Conservation (phyloP, 2,888 invertebrate species). For the Perithous albicinctus region DNA sequence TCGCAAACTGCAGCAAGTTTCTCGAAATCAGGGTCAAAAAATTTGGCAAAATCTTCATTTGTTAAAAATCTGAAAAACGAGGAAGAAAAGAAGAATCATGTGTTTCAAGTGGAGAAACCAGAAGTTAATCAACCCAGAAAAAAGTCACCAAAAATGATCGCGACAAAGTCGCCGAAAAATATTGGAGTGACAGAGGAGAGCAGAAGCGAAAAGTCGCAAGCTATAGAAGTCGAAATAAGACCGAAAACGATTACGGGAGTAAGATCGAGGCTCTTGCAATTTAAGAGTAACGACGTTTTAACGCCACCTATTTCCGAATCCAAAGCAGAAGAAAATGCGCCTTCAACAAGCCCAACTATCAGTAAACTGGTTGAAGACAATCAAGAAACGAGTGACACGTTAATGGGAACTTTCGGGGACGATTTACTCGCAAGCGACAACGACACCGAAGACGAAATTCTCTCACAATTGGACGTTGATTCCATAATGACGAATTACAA, state of each 20-base stretch:
- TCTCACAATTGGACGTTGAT: conserved; percentile 80
- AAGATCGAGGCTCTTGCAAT: conserved; percentile 47
- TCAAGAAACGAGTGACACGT: not conserved
- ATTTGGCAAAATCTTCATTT: not conserved
- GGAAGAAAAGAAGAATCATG: not conserved
- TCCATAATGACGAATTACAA: conserved; percentile 69
- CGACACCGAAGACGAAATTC: conserved; percentile 78
- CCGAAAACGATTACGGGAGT: conserved; percentile 7
- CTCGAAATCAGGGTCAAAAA: not conserved
- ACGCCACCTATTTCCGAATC: conserved; percentile 27
- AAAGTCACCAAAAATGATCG: not conserved
- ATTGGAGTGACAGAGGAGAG: not conserved
- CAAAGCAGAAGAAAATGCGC: not conserved
- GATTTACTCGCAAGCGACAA: conserved; percentile 67
- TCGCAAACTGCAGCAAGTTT: conserved; percentile 28
- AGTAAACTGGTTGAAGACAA: not conserved
- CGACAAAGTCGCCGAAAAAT: not conserved
- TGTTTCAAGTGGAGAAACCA: not conserved
- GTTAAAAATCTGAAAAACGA: not conserved
- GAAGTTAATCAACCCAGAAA: not conserved
- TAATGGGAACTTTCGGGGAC: conserved; percentile 57
- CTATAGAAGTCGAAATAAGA: not conserved
- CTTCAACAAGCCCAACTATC: not conserved
- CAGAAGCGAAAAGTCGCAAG: not conserved
- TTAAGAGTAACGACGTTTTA: conserved; percentile 59